Base-by-base conservation (phyloP, 2,888 invertebrate genomes). In the Aspidiotus rigidus region DNA sequence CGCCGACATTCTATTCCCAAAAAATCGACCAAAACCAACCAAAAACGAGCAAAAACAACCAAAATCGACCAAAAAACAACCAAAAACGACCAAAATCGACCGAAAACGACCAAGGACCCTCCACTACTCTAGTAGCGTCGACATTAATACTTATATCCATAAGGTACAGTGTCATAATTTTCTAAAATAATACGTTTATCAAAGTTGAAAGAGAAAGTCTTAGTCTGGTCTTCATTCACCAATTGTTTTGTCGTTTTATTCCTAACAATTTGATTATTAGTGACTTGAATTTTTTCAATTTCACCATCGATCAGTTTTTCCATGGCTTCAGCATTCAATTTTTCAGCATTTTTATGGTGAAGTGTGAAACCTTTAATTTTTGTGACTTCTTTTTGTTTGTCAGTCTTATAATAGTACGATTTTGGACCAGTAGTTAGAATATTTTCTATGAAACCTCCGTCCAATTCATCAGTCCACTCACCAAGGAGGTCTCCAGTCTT, bases 401-500 rank as follows among this genome's bases (percentile, higher is more conserved):
- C 53, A 2, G 64, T 70, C 15, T 55, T 10, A 49, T 53, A 64
- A 42, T 64, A n/a, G n/a, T 59, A 53, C 1, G 17, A 28, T 41
- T 66, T 66, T 8, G 66, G 66, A 42, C 62, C 56, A 1, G 40
- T 56, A 7, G 49, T 13, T 42, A 49, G 8, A 53, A 56, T 40
- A 9, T 56, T 17, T 40, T 39, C 55, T 16, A 64, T 70, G 7
- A n/a, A 13, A 61, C 40, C 15, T 28, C 39, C 10, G 11, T 15
- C 40, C 10, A 71, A 40, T 15, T 61, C 61, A 39, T 61, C 61
- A 61, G 61, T 61, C 61, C 61, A 61, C 15, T 61, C 61, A 28
- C 70, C 67, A 16, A 70, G 56, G 41, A 70, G 61, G 53, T 63
- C 62, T 28, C 71, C 70, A 7, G 71, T 71, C 41, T 61, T 15